Base-by-base conservation (phyloP, 2,888 invertebrate genomes). In the Antitype chi region DNA sequence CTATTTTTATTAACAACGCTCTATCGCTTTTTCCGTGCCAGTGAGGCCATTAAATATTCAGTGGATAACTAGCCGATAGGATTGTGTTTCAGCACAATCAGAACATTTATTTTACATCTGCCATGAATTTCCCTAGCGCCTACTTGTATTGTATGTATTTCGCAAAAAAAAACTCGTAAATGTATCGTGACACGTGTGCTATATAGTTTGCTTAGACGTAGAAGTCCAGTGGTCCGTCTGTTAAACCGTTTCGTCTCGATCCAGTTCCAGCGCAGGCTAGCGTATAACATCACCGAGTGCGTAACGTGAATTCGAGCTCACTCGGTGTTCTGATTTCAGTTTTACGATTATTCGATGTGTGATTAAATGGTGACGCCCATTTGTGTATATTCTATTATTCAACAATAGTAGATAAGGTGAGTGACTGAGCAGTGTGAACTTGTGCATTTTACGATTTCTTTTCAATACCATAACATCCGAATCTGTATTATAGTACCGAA, bases 21-120 rank as follows among this genome's bases (percentile, higher is more conserved):
- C 59, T 55, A 68, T 32, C 71, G 49, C 53, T 68, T 75, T 85
- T 80, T 81, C 85, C 70, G 70, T 85, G 81, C 76, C 70, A 85
- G 57, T 81, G 67, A 43, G 53, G 43, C 53, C 75, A 60, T 85
- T 67, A 63, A 81, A 85, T 85, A 82, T 85, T 68, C 81, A 81
- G 67, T 28, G 53, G 38, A 76, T 70, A 70, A 71, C 70, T 85
- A 81, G 59, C 81, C 85, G 28, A 85, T 81, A 85, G 85, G 62
- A 85, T 74, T 70, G 74, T 84, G 71, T 84, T 80, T 66, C 74
- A 68, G 28, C 25, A 20, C 70, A 74, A 81, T 85, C 66, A 75
- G 81, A 70, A 63, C 70, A 85, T 85, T 63, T 64, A 81, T 85
- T 76, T 85, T 81, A 76, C 82, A 81, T 82, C 28, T 60, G 60